Evolutionary conservation across 2,888 invertebrate species (phyloP), one percentile per base, ranked within the genome.

Genomic region (Anarsia innoxiella): DNA sequence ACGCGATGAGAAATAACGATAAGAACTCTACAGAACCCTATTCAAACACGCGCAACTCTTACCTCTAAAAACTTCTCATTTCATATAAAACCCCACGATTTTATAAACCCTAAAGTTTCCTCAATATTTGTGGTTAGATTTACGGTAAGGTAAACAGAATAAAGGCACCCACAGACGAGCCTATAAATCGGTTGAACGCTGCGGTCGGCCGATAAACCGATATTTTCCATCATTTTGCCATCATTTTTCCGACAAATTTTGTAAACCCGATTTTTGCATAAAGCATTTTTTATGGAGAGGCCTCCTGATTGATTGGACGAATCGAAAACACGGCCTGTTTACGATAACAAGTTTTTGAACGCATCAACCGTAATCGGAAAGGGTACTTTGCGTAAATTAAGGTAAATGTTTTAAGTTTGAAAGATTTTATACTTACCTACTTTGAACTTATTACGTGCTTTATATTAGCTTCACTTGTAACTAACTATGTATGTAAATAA

Each of bases 281-380:
- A 55, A 56, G 46, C 44, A 64, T 63, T 59, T 58, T 65, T 69
- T 67, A 70, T 48, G 60, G 48, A 44, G 43, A 46, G 55, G 45
- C 55, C 49, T 40, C 50, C 62, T 62, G 70, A 72, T 70, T 69
- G 73, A 72, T 74, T 68, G 56, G 59, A 41, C 48, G 45, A 41
- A 49, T 60, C 64, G 55, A 66, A 65, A 72, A 74, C 58, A 56
- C 57, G 52, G 49, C 49, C 53, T 56, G 15, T 39, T 37, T 49
- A 48, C 52, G 59, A 53, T 55, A 53, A 42, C 50, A 51, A 26
- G 23, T n/a, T n/a, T n/a, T n/a, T n/a, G n/a, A n/a, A n/a, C n/a
- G n/a, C n/a, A n/a, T n/a, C n/a, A n/a, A n/a, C n/a, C n/a, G n/a
- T n/a, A n/a, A n/a, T n/a, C n/a, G n/a, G n/a, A n/a, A n/a, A n/a